Evolutionary conservation across 2,113 vertebrate species (phyloP).

Genomic region (Pandion haliaetus): DNA sequence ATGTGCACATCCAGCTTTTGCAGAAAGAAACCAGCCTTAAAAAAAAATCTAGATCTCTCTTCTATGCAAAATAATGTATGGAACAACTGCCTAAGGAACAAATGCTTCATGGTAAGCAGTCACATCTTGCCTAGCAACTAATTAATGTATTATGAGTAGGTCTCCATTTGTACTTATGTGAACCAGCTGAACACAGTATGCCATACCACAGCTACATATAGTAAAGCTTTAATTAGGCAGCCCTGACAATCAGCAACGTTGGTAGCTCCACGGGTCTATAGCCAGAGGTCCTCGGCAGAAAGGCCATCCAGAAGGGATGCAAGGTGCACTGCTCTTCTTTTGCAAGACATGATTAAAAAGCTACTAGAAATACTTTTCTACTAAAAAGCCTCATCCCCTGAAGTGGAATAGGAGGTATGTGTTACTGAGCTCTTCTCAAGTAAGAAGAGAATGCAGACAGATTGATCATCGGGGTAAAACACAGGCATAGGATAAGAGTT

Average conservation of each 20-base stretch:
- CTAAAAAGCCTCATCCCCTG: background rate
- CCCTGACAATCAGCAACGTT: background rate
- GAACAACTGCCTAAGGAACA: background rate
- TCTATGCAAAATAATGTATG: background rate
- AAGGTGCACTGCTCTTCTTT: background rate
- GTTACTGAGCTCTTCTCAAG: background rate
- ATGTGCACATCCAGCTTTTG: background rate
- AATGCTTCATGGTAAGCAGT: background rate
- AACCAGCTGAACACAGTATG: background rate
- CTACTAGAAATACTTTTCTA: background rate
- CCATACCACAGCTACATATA: background rate
- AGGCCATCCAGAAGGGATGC: background rate
- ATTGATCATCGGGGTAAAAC: background rate
- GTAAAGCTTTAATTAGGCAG: background rate
- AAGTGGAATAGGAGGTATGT: background rate
- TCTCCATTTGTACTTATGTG: background rate
- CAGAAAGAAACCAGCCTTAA: background rate
- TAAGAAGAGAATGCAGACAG: background rate
- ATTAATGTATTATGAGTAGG: background rate
- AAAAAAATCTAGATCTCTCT: background rate
- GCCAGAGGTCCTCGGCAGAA: background rate
- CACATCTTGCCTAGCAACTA: background rate
- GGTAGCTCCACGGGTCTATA: background rate
- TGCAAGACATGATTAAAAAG: background rate
- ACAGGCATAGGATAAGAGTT: background rate